Percentiles rank a stretch among this genome's conserved stretches.
These are phyloP conservation scores for Malthinus flaveolus DNA, from an alignment of 2,888 invertebrate species.

Conservation along the genomic window DNA sequence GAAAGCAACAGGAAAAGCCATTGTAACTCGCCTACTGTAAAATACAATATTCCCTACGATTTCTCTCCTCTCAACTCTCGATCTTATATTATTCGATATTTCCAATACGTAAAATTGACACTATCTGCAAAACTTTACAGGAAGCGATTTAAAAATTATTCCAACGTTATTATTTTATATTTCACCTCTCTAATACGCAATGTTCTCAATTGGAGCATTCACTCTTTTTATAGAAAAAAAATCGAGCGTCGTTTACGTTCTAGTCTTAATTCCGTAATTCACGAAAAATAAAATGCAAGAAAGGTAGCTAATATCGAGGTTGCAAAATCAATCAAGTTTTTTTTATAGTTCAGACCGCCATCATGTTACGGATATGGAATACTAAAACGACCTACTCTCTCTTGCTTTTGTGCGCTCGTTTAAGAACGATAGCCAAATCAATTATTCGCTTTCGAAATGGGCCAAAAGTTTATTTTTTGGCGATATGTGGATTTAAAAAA, in stretches of 20 bases:
- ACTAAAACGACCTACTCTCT: conserved; percentile 10
- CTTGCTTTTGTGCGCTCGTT: conserved; percentile 11
- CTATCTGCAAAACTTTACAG: too few species aligned
- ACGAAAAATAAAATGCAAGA: conserved; percentile 17
- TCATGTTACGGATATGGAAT: conserved; percentile 21
- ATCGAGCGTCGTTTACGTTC: too few species aligned
- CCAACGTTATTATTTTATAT: too few species aligned
- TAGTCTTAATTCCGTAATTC: conserved; percentile 9
- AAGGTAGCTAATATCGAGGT: conserved; percentile 20
- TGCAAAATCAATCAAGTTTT: conserved; percentile 27
- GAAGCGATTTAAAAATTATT: too few species aligned
- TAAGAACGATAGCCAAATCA: conserved; percentile 12
- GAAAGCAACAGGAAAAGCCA: conserved; percentile 4
- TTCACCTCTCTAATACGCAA: too few species aligned
- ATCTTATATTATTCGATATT: too few species aligned
- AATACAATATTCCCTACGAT: too few species aligned
- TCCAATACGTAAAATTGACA: too few species aligned
- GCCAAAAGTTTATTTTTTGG: conserved; percentile 8
- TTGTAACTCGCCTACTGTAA: not conserved
- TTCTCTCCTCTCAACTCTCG: too few species aligned
- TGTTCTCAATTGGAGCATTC: too few species aligned
- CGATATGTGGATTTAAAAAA: not conserved
- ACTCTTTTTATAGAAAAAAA: too few species aligned
- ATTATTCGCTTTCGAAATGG: conserved; percentile 16
- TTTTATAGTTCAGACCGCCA: conserved; percentile 22